Evolutionary conservation across 2,888 invertebrate species (phyloP).

Genomic region (Craniophora ligustri): DNA sequence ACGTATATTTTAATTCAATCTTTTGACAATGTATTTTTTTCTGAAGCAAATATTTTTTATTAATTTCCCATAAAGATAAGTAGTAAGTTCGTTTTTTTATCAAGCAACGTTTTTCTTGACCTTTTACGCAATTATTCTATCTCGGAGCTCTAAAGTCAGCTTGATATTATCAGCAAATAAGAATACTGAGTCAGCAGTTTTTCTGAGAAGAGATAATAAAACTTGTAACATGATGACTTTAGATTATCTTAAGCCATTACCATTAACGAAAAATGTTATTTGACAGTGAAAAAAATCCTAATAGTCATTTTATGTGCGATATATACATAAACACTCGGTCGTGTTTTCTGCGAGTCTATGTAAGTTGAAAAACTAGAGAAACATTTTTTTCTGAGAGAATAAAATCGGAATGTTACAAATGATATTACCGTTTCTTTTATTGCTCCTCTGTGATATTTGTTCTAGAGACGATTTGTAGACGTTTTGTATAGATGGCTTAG

Average conservation of each 20-base stretch:
- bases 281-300: too few relatives aligned
- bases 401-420: conserved; percentile 40
- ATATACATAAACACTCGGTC: conserved; percentile 13
- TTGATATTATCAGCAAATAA: conserved; percentile 38
- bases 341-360: conserved; percentile 31
- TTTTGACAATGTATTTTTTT: too few relatives aligned
- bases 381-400: conserved; percentile 28
- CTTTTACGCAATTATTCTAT: conserved; percentile 17
- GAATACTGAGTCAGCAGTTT: conserved; percentile 16
- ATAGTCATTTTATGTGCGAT: conserved; percentile 32
- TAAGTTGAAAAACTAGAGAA: conserved; percentile 37
- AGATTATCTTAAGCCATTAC: too few relatives aligned
- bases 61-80: background rate
- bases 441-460: conserved; percentile 20
- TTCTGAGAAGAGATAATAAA: conserved; percentile 36
- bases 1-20: too few relatives aligned
- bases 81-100: conserved; percentile 14
- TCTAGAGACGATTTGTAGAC: too few relatives aligned
- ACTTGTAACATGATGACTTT: conserved; percentile 13
- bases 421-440: conserved; percentile 39
- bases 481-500: conserved; percentile 10
- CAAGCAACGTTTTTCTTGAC: conserved; percentile 3
- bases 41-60: too few relatives aligned
- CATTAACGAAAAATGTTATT: too few relatives aligned
- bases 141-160: conserved; percentile 16